Base-by-base conservation (phyloP, 2,113 vertebrate genomes). In the Connochaetes taurinus region DNA sequence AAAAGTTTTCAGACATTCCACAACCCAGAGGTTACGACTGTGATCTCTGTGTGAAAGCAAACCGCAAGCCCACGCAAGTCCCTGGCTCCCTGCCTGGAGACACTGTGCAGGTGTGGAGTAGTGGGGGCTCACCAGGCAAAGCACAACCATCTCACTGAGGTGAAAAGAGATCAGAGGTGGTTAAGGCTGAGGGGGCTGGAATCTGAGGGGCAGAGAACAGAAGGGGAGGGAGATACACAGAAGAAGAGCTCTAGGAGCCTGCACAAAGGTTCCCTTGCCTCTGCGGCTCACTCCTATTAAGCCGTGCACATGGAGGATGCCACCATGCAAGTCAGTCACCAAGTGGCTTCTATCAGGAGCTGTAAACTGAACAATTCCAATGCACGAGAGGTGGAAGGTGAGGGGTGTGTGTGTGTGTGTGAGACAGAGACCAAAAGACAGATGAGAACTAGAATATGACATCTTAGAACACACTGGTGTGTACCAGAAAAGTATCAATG, bases 221-320 rank as follows among this genome's bases (percentile, higher is more conserved):
- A 21, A 93, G 11, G 55, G 4, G 3, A 89, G 4, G 40, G 10
- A 93, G 57, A 45, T 13, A 40, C 6, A 83, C 11, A 58, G 36
- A 93, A 33, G 67, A 94, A 52, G 10, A 64, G 8, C 10, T 80
- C 78, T 23, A 86, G 71, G 76, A 78, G 21, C 4, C 45, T 74
- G 13, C 53, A 19, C 1, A 7, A 33, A 29, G 10, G 0, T 31
- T 2, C 23, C 13, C 8, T 50, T 60, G 13, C 12, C 7, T 67
- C 50, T 71, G 29, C 3, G 55, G 57, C 7, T 14, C 43, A 31
- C 21, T 47, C n/a, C 36, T 36, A 23, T 10, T 12, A 33, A 93
- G 25, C 6, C 33, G 2, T 43, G 15, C 2, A 40, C 36, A 1
- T 43, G 2, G 1, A 60, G 25, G 19, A 13, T 25, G 31, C 36